Percentiles rank a stretch among this genome's conserved stretches.
These are phyloP conservation scores for Nasua narica DNA, from an alignment of 2,797 vertebrate genomes.

Conservation along the genomic window DNA sequence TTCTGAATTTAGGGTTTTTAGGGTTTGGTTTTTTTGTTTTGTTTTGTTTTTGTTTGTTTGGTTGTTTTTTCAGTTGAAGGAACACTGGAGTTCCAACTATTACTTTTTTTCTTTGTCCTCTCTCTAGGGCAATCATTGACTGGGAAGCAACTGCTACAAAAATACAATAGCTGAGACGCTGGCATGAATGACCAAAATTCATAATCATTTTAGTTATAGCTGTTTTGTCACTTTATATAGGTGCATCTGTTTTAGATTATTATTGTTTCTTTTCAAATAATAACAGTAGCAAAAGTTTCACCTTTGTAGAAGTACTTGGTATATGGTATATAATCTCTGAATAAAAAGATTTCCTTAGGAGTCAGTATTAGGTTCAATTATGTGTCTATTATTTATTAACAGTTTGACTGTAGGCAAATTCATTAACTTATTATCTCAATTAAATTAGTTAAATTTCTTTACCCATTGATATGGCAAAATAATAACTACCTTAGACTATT, in stretches of 20 bases:
- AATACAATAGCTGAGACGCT: background rate
- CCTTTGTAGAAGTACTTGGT: background rate
- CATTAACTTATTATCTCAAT: background rate
- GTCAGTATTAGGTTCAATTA: background rate
- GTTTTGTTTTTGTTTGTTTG: background rate
- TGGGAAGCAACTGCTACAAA: background rate
- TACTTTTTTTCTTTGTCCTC: constrained; percentile 12
- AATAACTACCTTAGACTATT: background rate
- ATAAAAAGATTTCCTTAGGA: constrained; percentile 8
- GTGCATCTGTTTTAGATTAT: background rate
- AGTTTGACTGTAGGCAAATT: background rate
- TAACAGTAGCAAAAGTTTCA: background rate
- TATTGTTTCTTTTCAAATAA: constrained; percentile 25
- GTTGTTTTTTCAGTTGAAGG: constrained; percentile 6
- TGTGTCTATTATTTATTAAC: background rate
- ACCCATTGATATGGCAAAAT: background rate
- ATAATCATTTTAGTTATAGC: background rate
- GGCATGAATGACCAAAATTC: background rate
- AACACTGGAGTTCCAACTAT: background rate
- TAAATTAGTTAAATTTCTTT: background rate
- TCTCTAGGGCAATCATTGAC: background rate
- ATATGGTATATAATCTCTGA: background rate
- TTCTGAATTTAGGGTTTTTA: background rate
- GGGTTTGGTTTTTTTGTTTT: background rate
- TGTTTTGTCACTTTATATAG: background rate